Conservation (phyloP, 2,797 vertebrate genomes). For the Hemitrygon akajei region DNA sequence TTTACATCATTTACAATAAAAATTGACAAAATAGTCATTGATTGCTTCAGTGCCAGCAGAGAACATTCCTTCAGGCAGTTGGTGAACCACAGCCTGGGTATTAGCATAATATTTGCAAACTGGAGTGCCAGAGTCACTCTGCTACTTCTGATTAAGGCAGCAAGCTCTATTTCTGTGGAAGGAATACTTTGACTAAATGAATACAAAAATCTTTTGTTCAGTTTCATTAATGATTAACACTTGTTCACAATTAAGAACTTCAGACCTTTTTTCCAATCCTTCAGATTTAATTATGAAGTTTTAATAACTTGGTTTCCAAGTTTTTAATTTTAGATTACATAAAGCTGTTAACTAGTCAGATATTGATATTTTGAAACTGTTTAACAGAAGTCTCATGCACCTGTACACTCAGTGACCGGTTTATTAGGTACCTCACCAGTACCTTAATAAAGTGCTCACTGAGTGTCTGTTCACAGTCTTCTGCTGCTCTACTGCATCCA, state of each 20-base stretch:
- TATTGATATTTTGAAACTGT: background rate
- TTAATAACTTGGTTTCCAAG: background rate
- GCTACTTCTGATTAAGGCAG: background rate
- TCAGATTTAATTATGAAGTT: background rate
- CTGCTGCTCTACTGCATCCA: no score
- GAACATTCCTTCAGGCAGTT: background rate
- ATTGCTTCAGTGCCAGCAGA: background rate
- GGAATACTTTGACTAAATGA: background rate
- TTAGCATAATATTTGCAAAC: background rate
- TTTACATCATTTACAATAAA: conserved; percentile 11
- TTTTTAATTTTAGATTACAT: background rate
- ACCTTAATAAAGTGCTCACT: no score
- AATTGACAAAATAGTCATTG: conserved; percentile 31
- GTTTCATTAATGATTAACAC: background rate
- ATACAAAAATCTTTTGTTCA: background rate
- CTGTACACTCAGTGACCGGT: no score
- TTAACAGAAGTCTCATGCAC: background rate
- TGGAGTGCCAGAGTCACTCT: background rate
- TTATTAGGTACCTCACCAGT: no score
- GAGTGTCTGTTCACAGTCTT: no score
- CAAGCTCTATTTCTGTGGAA: background rate
- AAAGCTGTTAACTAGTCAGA: background rate
- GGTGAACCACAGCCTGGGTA: background rate
- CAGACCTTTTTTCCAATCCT: background rate
- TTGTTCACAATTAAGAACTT: background rate